Evolutionary conservation across 2,113 vertebrate genomes (phyloP), one percentile per base, ranked within the genome.

Genomic region (Onychorhynchus coronatus): DNA sequence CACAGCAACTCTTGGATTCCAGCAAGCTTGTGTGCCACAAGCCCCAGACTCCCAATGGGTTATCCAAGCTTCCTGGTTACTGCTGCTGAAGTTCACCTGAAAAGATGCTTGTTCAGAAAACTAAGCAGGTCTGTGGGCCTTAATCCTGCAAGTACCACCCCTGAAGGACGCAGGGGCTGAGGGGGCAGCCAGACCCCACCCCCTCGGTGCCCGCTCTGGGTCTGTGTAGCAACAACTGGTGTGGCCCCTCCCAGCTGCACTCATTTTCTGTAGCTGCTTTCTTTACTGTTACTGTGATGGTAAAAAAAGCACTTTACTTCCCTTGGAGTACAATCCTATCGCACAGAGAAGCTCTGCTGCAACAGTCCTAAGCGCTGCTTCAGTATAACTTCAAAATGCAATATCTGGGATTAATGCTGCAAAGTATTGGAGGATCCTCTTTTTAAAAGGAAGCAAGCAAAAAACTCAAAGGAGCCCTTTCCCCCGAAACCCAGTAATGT

Each of bases 21-120:
- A 20, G 25, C 0, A 0, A 82, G 20, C 13, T 39, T 1, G 1
- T 30, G 39, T 50, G 19, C n/a, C 4, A 8, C 1, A 6, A 37
- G 16, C 18, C 16, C 24, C 87, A 21, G 33, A 17, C 4, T 17
- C 17, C 9, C 9, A 1, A 0, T 11, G 31, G 23, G 12, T 24
- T 83, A 85, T 86, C 67, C 63, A 74, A 33, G 39, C 47, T 84
- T 91, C 30, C 1, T 2, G 63, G 63, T 72, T 39, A 41, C 47
- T 15, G 35, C 72, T 67, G 44, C 39, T 85, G 53, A 25, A 65
- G 78, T 68, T 52, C 49, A 49, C 15, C 7, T 46, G 25, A 21
- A 20, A 59, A 59, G 66, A 31, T 25, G 44, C 14, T 87, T 11
- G 3, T 37, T 30, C 21, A 52, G 37, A 61, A 85, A 68, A 20